Conservation (phyloP, 2,113 vertebrate species). For the Chaetodon trifascialis region DNA sequence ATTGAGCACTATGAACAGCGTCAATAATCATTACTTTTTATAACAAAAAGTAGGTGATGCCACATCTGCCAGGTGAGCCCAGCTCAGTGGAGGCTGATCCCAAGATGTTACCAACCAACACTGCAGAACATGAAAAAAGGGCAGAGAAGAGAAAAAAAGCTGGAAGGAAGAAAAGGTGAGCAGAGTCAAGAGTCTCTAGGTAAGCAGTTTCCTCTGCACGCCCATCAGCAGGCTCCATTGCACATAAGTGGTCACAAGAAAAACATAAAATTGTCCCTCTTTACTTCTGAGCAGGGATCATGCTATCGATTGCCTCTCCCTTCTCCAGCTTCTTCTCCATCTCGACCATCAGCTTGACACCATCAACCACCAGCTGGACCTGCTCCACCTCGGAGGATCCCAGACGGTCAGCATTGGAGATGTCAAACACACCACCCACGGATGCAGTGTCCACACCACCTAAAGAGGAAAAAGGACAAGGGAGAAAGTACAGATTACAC, state of each 20-base stretch:
- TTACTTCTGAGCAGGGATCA: constrained; percentile 97
- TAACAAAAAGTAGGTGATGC: constrained; percentile 80
- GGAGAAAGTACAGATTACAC: background rate
- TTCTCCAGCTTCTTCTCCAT: constrained; percentile 99
- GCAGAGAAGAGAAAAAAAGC: constrained; percentile 21
- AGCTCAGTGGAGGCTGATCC: constrained; percentile 81
- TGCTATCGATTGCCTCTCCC: constrained; percentile 91
- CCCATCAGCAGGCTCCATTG: constrained; percentile 65
- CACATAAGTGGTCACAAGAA: constrained; percentile 67
- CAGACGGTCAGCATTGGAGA: constrained; percentile 96
- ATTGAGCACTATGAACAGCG: constrained; percentile 77
- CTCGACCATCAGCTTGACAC: constrained; percentile 96
- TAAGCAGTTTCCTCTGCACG: constrained; percentile 69
- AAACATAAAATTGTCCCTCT: constrained; percentile 66
- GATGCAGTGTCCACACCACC: constrained; percentile 97
- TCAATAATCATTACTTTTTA: constrained; percentile 77
- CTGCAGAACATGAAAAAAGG: constrained; percentile 63
- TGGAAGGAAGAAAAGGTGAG: constrained; percentile 60
- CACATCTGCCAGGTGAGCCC: constrained; percentile 70
- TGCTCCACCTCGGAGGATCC: constrained; percentile 94
- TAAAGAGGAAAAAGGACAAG: constrained; percentile 48
- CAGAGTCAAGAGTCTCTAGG: constrained; percentile 82
- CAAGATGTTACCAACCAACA: constrained; percentile 83
- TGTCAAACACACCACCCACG: constrained; percentile 93
- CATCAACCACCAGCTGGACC: constrained; percentile 97